These are phyloP conservation scores for Branchinecta lynchi DNA, from an alignment of 1,140 invertebrate species.

Conservation along the genomic window DNA sequence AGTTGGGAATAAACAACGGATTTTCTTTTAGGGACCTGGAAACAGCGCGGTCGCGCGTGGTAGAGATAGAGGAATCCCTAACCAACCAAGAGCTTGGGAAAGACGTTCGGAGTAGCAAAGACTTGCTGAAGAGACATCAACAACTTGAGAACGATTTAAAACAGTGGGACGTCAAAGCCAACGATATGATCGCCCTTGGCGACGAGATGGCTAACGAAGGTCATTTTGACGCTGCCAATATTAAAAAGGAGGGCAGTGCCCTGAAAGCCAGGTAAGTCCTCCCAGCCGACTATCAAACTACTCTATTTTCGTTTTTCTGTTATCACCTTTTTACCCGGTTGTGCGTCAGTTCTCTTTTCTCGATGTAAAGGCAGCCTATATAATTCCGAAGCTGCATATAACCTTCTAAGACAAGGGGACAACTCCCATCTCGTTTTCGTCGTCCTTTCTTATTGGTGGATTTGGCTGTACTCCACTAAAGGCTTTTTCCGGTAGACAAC, in stretches of 20 bases:
- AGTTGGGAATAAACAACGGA: background rate
- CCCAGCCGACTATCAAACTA: no score
- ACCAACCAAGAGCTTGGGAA: constrained; percentile 60
- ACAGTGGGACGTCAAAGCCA: constrained; percentile 56
- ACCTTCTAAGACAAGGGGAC: no score
- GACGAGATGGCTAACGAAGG: constrained; percentile 78
- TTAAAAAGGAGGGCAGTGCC: constrained; percentile 56
- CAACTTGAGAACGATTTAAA: constrained; percentile 60
- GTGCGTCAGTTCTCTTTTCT: no score
- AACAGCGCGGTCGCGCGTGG: background rate
- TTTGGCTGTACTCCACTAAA: no score
- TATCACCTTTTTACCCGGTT: no score
- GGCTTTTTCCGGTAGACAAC: no score
- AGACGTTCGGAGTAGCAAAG: constrained; percentile 73
- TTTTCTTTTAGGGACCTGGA: constrained; percentile 14
- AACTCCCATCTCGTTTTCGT: no score
- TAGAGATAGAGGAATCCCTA: constrained; percentile 48
- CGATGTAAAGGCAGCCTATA: no score
- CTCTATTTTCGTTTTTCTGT: no score
- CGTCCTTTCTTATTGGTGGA: no score
- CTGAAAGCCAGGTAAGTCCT: constrained; percentile 42
- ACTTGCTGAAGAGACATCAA: constrained; percentile 70
- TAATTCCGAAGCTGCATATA: no score
- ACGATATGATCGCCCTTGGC: constrained; percentile 57
- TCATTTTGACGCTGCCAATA: constrained; percentile 80